Conservation (phyloP, 1,140 invertebrate genomes). For the Brachionus manjavacas region DNA sequence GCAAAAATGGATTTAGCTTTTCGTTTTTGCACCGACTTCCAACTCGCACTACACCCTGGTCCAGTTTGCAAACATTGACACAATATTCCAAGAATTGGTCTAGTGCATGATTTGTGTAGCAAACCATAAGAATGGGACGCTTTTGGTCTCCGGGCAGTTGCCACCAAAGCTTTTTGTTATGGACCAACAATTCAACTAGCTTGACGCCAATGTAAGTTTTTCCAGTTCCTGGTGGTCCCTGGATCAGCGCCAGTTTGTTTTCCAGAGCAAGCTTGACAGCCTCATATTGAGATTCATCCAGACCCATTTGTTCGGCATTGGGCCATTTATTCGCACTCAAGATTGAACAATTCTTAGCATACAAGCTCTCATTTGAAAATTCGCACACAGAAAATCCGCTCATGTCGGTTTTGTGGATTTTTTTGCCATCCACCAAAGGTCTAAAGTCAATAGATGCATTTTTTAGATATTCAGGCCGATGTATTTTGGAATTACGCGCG, state of each 20-base stretch:
- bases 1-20: constrained; percentile 44
- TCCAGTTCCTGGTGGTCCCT: constrained; percentile 60
- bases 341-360: neutral
- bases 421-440: constrained; percentile 37
- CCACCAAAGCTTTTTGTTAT: constrained; percentile 50
- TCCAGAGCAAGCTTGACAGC: constrained; percentile 58
- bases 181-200: constrained; percentile 52
- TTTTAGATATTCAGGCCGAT: constrained; percentile 32
- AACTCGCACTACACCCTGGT: constrained; percentile 64
- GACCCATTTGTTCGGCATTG: constrained; percentile 45
- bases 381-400: neutral
- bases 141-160: neutral
- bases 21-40: constrained; percentile 68
- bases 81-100: constrained; percentile 77
- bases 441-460: constrained; percentile 43
- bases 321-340: constrained; percentile 47
- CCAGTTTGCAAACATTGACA: constrained; percentile 21
- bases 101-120: constrained; percentile 79
- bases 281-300: constrained; percentile 57
- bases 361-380: constrained; percentile 9
- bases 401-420: neutral
- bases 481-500: constrained; percentile 37
- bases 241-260: constrained; percentile 65
- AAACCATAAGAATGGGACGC: constrained; percentile 70
- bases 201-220: constrained; percentile 55